Percentiles rank a stretch among this genome's conserved stretches.
These are phyloP conservation scores for Choristoneura fumiferana DNA, from an alignment of 1,140 invertebrate genomes.

Conservation along the genomic window DNA sequence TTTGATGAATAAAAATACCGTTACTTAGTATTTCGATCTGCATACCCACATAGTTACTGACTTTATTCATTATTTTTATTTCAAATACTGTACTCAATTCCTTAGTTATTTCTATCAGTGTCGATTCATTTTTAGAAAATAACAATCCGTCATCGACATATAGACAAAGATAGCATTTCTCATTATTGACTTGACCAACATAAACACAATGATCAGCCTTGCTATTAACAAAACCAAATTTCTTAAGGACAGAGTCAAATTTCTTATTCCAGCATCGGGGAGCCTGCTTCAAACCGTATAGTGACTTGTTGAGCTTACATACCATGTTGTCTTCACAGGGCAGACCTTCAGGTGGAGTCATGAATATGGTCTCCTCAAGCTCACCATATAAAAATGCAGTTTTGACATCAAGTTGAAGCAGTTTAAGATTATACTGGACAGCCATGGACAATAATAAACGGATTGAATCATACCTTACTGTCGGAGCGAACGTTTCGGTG, in stretches of 20 bases:
- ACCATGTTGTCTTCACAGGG: too few species aligned
- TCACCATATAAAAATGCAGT: conserved; percentile 40
- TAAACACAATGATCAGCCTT: too few species aligned
- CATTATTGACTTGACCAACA: conserved; percentile 28
- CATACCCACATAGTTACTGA: conserved; percentile 32
- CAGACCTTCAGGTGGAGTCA: conserved; percentile 36
- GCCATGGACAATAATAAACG: conserved; percentile 37
- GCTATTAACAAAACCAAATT: too few species aligned
- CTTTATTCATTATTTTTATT: conserved; percentile 20
- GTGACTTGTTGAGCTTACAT: too few species aligned
- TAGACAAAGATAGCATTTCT: conserved; percentile 50
- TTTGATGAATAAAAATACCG: conserved; percentile 33
- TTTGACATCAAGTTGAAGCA: conserved; percentile 41
- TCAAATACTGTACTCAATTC: conserved; percentile 35
- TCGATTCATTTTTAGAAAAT: conserved; percentile 25
- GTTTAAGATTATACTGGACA: conserved; percentile 31
- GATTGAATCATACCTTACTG: conserved; percentile 38
- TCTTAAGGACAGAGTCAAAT: too few species aligned
- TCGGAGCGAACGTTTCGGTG: conserved; percentile 38
- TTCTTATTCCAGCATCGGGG: too few species aligned
- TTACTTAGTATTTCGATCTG: conserved; percentile 20
- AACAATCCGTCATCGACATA: conserved; percentile 77
- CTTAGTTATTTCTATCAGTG: conserved; percentile 32
- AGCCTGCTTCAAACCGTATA: too few species aligned
- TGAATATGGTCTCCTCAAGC: conserved; percentile 36